Evolutionary conservation across 2,113 vertebrate genomes (phyloP), one percentile per base, ranked within the genome.

Genomic region (Alouatta palliata): DNA sequence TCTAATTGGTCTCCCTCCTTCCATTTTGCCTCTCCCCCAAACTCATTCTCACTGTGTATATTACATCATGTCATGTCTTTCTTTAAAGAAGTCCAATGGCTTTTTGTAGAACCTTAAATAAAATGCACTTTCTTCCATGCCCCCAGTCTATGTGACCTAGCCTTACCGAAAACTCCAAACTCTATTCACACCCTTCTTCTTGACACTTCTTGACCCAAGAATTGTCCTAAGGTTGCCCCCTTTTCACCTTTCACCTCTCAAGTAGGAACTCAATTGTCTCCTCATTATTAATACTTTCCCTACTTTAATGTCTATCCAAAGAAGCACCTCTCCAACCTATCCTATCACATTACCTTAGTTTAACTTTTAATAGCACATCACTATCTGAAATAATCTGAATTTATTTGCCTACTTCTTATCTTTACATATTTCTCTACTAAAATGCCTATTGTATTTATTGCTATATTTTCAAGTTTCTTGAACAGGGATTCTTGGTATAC

Each of bases 381-480:
- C 10, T 11, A 47, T 66, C 43, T 95, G 45, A 84, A 95, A 40
- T 68, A 81, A 73, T 37, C 7, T 81, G 11, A 47, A 47, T 47
- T 47, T 54, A 45, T 80, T 75, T 64, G 25, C 16, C 58, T 94
- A 80, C 37, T 86, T 95, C 6, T 64, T 93, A 76, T 88, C 56
- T 91, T 56, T 66, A 52, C 61, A 5, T 71, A 61, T 92, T 96
- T 93, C 11, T 43, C 25, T 45, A 16, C 19, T 64, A 93, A 37
- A 40, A 56, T 37, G 9, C 16, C 3, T 80, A 1, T 19, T 94
- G 5, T 61, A 61, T 58, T 92, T 84, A 81, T 30, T 87, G 6
- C 20, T 91, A n/a, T 73, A 89, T 86, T 92, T 82, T 96, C 45
- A 93, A 49, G 9, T 61, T 81, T 75, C 56, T 94, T 84, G 61